Conservation (phyloP, 2,797 vertebrate species). For the Salmo trutta region DNA sequence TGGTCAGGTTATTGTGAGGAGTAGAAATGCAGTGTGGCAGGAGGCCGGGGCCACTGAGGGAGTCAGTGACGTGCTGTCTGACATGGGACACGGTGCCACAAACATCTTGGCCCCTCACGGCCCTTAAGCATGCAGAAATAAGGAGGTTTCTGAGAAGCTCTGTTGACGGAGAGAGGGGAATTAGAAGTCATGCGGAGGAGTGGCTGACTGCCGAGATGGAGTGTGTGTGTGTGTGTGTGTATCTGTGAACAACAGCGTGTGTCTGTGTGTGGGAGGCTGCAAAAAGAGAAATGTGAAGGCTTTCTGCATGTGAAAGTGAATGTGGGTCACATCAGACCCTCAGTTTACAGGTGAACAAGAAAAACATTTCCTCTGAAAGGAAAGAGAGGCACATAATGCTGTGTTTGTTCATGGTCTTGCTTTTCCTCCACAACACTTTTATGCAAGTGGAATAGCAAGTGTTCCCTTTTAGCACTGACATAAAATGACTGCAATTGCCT, state of each 20-base stretch:
- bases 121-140: slow-evolving; percentile 24
- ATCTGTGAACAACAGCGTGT: slow-evolving; percentile 14
- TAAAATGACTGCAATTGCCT: slow-evolving; percentile 68
- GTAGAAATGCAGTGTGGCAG: neutral
- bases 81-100: neutral
- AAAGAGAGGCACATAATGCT: neutral
- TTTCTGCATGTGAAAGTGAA: slow-evolving; percentile 34
- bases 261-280: slow-evolving; percentile 28
- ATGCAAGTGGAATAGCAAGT: slow-evolving; percentile 43
- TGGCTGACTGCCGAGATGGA: neutral
- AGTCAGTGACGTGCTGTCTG: neutral
- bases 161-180: slow-evolving; percentile 13
- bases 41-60: neutral
- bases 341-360: slow-evolving; percentile 56
- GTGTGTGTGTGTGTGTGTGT: slow-evolving; percentile 1
- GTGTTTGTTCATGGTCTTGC: slow-evolving; percentile 2
- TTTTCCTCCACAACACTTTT: slow-evolving; percentile 49
- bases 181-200: slow-evolving; percentile 5
- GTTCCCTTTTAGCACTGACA: slow-evolving; percentile 65
- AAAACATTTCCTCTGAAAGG: slow-evolving; percentile 49
- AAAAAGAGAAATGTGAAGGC: slow-evolving; percentile 37
- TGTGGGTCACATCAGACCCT: slow-evolving; percentile 43
- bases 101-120: slow-evolving; percentile 4
- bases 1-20: slow-evolving; percentile 61
- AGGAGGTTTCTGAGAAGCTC: neutral